Base-by-base conservation (phyloP, 2,113 vertebrate genomes). In the Vulpes vulpes region DNA sequence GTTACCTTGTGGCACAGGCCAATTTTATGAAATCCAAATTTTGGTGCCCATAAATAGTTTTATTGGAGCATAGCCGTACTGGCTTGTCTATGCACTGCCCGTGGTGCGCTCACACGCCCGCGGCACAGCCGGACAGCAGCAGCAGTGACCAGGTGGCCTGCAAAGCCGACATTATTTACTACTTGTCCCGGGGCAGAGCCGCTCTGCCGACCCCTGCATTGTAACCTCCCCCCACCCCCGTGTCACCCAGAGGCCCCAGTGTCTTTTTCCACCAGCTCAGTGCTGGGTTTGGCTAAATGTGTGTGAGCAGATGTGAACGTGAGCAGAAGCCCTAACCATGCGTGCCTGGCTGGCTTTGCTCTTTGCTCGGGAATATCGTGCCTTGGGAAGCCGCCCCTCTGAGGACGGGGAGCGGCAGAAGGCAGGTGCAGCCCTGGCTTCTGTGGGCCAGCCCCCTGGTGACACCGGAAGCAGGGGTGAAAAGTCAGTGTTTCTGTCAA, bases 141-240 rank as follows among this genome's bases (percentile, higher is more conserved):
- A 12, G 57, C 65, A 49, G 65, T 7, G 27, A 32, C 5, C 74
- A 43, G 7, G 27, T n/a, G n/a, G 62, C 19, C 88, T 4, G 0
- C 35, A 32, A 69, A 38, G 4, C 89, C 74, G 22, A 19, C 38
- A 87, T 27, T 11, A 30, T 51, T 49, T 51, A 20, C 60, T 15
- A 16, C 32, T 19, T 73, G 76, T 17, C 30, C 22, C 11, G 49
- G 30, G 57, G 3, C 22, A 14, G 62, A 30, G 49, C n/a, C 60
- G 12, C 38, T 8, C 20, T 32, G 32, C 19, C 4, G 10, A 22
- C 19, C 32, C 16, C 1, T 0, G 25, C 17, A 3, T 17, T 4
- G 7, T 53, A 15, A 3, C 25, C 43, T 55, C 79, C 17, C 5
- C 2, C 17, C 51, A 32, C 23, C 71, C 38, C 32, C 5, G 2